phyloP scores from a whole-genome alignment of 64 coral and sea anemone genomes.

The Montipora efflorescens region DNA sequence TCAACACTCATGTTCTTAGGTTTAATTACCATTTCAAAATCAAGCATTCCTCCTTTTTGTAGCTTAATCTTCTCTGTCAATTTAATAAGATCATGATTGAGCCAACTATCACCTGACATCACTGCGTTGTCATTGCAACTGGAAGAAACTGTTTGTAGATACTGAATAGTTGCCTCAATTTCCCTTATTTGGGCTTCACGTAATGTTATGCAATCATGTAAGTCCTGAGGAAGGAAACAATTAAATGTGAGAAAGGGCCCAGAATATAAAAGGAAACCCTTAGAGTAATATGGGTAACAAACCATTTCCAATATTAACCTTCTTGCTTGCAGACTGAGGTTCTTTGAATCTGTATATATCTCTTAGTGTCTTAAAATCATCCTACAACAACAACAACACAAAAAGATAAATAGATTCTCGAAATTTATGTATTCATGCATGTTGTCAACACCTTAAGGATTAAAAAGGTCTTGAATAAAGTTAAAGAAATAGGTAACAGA shows the following conservation, averaged over 20 bases:
- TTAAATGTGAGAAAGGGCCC: background rate
- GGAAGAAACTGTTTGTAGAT: constrained; percentile 4
- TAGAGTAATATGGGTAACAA: too few species aligned
- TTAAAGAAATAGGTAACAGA: too few species aligned
- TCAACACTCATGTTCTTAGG: background rate
- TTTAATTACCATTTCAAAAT: constrained; percentile 58
- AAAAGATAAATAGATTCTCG: background rate
- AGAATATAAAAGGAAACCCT: too few species aligned
- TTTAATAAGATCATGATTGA: constrained; percentile 39
- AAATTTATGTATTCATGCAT: background rate
- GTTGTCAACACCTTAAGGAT: too few species aligned
- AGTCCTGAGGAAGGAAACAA: constrained; percentile 14
- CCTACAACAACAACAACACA: constrained; percentile 6
- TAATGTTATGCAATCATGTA: constrained; percentile 28
- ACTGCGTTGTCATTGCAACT: background rate
- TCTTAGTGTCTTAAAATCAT: constrained; percentile 51
- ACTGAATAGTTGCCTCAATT: constrained; percentile 52
- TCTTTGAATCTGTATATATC: constrained; percentile 61
- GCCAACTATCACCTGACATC: background rate
- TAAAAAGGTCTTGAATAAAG: too few species aligned
- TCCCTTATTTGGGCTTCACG: constrained; percentile 30
- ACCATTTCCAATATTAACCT: constrained; percentile 17
- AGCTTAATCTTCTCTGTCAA: constrained; percentile 14
- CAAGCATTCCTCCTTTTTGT: constrained; percentile 5
- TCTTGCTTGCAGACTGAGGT: constrained; percentile 18